Base-by-base conservation (phyloP, 2,797 vertebrate species). In the Monodelphis domestica region DNA sequence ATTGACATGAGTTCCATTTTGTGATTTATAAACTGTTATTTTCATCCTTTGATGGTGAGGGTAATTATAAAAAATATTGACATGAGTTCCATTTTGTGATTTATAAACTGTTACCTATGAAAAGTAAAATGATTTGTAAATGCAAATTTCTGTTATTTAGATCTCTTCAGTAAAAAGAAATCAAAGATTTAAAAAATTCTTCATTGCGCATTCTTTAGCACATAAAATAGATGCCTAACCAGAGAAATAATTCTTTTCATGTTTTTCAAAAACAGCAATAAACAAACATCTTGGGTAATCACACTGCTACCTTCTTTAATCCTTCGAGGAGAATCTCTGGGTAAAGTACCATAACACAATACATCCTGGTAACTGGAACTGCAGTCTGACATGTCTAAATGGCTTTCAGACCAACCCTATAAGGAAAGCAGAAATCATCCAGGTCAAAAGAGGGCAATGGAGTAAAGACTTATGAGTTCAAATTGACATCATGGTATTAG, bases 401-500 rank as follows among this genome's bases (percentile, higher is more conserved):
- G 99, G 97, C 96, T 98, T 97, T 99, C 99, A 95, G 98, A 98
- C 98, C 99, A 99, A 95, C 98, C 98, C 99, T 99, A 94, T 70
- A 53, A 91, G 63, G 56, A 53, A 90, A 54, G 26, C 33, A 63
- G 30, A 70, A 38, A 87, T 6, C 9, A 11, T 17, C 11, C 33
- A 28, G 45, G 88, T 52, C 50, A 94, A 89, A 93, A 4, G 0
- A 52, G 29, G 51, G 38, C 53, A 87, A 88, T 3, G 38, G n/a
- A 30, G 89, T 63, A 93, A 53, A 87, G 91, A 91, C 55, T 54
- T 91, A 91, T 38, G 91, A 53, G 29, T 53, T n/a, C 24, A 87
- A 91, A 88, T 0, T 54, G 57, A 12, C 78, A 63, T 57, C 88
- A 70, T 78, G 33, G 30, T 51, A 38, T 1, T 57, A 33, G 30